Conservation (phyloP, 2,888 invertebrate genomes). For the Caradrina clavipalpis region DNA sequence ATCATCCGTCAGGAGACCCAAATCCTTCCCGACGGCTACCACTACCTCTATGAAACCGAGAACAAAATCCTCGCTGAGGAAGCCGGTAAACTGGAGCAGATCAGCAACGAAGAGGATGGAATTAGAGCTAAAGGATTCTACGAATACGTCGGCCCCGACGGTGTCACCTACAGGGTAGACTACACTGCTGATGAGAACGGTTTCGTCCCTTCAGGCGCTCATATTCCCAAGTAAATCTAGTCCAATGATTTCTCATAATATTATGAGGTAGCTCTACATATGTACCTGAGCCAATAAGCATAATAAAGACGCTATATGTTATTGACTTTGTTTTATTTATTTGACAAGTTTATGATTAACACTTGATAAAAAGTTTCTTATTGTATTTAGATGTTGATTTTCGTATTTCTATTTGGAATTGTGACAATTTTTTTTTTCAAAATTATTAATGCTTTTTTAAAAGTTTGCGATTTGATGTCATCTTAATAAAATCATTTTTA, state of each 20-base stretch:
- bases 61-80: slow-evolving; percentile 88
- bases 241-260: slow-evolving; percentile 43
- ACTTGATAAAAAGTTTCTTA: not conserved
- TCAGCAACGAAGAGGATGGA: slow-evolving; percentile 76
- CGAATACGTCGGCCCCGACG: slow-evolving; percentile 85
- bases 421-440: not conserved
- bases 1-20: slow-evolving; percentile 86
- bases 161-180: slow-evolving; percentile 86
- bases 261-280: slow-evolving; percentile 11
- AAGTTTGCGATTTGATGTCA: not conserved
- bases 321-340: slow-evolving; percentile 35
- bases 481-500: slow-evolving; percentile 5
- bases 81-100: slow-evolving; percentile 80
- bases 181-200: slow-evolving; percentile 88
- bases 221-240: slow-evolving; percentile 78
- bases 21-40: slow-evolving; percentile 82
- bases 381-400: not conserved
- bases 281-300: slow-evolving; percentile 19
- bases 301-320: slow-evolving; percentile 60
- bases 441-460: not conserved
- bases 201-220: slow-evolving; percentile 80
- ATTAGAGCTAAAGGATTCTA: slow-evolving; percentile 85
- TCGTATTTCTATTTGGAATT: too few species aligned
- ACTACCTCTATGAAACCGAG: slow-evolving; percentile 88
- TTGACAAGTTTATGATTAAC: not conserved